Base-by-base conservation (phyloP, 1,140 invertebrate species). In the Dendroctonus valens region DNA sequence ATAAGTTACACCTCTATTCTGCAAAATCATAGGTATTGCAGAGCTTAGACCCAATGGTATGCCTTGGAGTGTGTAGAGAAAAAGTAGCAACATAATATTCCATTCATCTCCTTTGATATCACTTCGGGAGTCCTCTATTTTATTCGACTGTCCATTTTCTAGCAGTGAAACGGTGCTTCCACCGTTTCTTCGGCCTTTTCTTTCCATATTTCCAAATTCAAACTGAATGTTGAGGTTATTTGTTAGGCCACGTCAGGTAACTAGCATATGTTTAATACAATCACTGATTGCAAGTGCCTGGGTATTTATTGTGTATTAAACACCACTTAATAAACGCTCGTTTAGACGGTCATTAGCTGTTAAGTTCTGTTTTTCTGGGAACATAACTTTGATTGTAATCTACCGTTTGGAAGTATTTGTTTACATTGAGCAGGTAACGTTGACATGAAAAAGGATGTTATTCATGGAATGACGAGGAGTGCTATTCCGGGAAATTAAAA, bases 51-150 rank as follows among this genome's bases (percentile, higher is more conserved):
- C 97, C 5, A 99, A 79, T 2, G 97, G 97, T 78, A 99, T 94
- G 1, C 96, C 97, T 86, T 99, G 96, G 6, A 99, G 82, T 44
- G 96, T 83, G 76, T 99, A 99, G 0, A 99, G 82, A 77, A 97
- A 94, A 67, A 97, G 84, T 49, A 99, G 82, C 46, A 98, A 83
- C 4, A 87, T 83, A 72, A 99, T 94, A 76, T 92, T 93, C 48
- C 81, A 77, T 71, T 85, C 82, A 78, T 93, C 91, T 6, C 89
- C 90, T 70, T 75, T 74, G 12, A 73, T 69, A 44, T 70, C 42
- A 62, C 70, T 67, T 59, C 48, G 51, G 8, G 52, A 44, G 12
- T 46, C 15, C 8, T n/a, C 38, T 26, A 48, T 8, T 7, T 8
- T 12, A 38, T 6, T 50, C 6, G 58, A 41, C 44, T 71, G 50